These are phyloP conservation scores for Monodelphis domestica DNA, from an alignment of 2,797 vertebrate genomes.

Conservation along the genomic window DNA sequence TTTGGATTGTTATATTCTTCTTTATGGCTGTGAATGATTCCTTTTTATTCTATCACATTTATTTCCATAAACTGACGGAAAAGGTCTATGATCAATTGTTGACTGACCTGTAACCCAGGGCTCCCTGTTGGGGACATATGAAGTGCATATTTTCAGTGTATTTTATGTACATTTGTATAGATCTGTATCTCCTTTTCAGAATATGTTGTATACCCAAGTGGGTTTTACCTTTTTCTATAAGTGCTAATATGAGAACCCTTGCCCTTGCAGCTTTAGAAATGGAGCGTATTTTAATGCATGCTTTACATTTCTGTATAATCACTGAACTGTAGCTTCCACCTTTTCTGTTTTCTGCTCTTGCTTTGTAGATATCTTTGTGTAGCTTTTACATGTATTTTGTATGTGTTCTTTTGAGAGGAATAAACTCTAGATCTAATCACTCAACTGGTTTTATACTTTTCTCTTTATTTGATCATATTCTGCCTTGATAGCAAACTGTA, in stretches of 20 bases:
- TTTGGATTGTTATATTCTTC: conserved; percentile 72
- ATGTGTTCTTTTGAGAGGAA: conserved; percentile 84
- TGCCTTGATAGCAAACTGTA: conserved; percentile 37
- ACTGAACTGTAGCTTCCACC: conserved; percentile 78
- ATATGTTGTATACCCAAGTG: conserved; percentile 71
- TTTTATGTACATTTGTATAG: conserved; percentile 66
- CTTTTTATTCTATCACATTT: background rate
- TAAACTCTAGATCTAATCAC: conserved; percentile 84
- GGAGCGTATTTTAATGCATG: conserved; percentile 78
- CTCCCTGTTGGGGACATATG: conserved; percentile 63
- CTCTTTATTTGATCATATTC: conserved; percentile 72
- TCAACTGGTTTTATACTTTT: conserved; percentile 80
- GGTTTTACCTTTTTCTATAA: conserved; percentile 77
- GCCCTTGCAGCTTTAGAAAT: conserved; percentile 78
- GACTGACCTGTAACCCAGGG: conserved; percentile 66
- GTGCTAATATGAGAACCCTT: conserved; percentile 77
- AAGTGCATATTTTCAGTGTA: conserved; percentile 54
- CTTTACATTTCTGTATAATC: conserved; percentile 73
- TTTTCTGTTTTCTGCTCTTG: conserved; percentile 79
- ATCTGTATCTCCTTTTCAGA: conserved; percentile 70
- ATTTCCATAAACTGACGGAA: background rate
- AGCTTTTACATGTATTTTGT: conserved; percentile 81
- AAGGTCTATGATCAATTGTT: conserved; percentile 46
- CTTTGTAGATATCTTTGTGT: conserved; percentile 81
- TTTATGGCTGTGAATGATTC: conserved; percentile 39